These are phyloP conservation scores for Mycogona germanica DNA, from an alignment of 2,888 invertebrate species.

Conservation along the genomic window DNA sequence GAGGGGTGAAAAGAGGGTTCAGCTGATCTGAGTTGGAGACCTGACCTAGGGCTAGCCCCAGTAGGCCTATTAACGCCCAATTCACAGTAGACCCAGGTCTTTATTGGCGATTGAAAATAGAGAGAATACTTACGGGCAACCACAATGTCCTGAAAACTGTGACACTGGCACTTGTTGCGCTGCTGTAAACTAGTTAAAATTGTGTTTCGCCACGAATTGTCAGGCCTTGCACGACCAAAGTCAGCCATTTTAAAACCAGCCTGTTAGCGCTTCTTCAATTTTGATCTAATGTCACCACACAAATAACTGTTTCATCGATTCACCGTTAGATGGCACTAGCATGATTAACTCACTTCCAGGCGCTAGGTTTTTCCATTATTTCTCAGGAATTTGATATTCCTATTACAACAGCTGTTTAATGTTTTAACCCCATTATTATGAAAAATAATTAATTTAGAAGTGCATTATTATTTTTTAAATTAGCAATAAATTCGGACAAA, in stretches of 20 bases:
- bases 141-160: conserved; percentile 65
- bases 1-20: background rate
- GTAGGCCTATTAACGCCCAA: too few species aligned
- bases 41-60: background rate
- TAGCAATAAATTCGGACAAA: too few species aligned
- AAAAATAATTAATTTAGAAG: too few species aligned
- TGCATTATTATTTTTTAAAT: too few species aligned
- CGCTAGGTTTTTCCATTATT: too few species aligned
- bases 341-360: too few species aligned
- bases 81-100: background rate
- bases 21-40: background rate
- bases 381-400: too few species aligned
- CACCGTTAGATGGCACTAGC: too few species aligned
- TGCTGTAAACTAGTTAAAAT: conserved; percentile 56
- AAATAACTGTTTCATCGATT: too few species aligned
- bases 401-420: too few species aligned
- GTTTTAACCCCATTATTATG: too few species aligned
- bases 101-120: background rate
- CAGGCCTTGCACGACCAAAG: background rate
- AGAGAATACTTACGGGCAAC: conserved; percentile 57
- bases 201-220: conserved; percentile 48
- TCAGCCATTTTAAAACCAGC: conserved; percentile 8
- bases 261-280: background rate
- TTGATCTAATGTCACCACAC: too few species aligned
- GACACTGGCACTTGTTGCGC: conserved; percentile 60